Percentiles rank a stretch among this genome's conserved stretches.
phyloP scores from a whole-genome alignment of 2,797 vertebrate species.

The Xiphorhynchus erythropygius region DNA sequence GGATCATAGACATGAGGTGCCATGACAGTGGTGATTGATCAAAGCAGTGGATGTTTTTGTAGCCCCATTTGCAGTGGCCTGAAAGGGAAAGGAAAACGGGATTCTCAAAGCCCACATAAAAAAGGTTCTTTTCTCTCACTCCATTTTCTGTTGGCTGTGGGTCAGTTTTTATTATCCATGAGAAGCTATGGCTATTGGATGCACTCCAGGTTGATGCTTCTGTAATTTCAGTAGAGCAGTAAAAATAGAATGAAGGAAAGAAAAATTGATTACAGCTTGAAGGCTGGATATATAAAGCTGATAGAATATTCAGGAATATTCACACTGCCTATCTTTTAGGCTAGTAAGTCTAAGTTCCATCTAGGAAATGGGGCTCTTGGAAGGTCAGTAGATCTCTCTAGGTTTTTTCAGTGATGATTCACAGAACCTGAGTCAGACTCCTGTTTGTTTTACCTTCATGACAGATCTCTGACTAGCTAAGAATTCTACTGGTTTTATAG shows the following conservation, averaged over 20 bases:
- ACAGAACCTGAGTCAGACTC: background rate
- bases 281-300: background rate
- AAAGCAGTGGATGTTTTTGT: background rate
- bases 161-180: constrained; percentile 25
- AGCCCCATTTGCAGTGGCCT: background rate
- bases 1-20: background rate
- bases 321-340: background rate
- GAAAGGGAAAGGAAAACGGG: background rate
- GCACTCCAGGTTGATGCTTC: background rate
- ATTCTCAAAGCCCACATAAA: background rate
- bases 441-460: background rate
- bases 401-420: background rate
- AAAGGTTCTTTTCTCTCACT: background rate
- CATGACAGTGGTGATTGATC: background rate
- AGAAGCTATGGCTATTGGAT: constrained; percentile 17
- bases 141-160: constrained; percentile 4
- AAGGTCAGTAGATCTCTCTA: background rate
- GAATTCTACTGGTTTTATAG: background rate
- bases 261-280: constrained; percentile 6
- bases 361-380: background rate
- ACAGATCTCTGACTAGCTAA: background rate
- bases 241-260: constrained; percentile 21
- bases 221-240: constrained; percentile 19
- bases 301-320: background rate
- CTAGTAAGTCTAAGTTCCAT: background rate